Evolutionary conservation across 2,113 vertebrate genomes (phyloP).

Genomic region (Rhinolophus sinicus): DNA sequence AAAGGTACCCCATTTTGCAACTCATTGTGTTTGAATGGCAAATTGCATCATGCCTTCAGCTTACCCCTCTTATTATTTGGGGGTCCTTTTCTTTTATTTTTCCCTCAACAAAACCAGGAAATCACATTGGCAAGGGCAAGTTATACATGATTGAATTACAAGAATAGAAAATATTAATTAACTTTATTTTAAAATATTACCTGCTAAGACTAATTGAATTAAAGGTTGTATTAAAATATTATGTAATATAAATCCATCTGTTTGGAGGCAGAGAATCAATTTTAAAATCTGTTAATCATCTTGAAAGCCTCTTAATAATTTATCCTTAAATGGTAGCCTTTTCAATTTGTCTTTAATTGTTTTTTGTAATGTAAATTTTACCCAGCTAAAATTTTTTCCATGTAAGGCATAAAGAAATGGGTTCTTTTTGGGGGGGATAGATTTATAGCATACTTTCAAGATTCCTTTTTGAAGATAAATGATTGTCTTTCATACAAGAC

Average conservation of each 20-base stretch:
- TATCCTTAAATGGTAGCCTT: slow-evolving; percentile 54
- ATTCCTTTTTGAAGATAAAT: slow-evolving; percentile 40
- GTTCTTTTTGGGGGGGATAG: background rate
- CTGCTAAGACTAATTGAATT: slow-evolving; percentile 62
- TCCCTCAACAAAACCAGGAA: slow-evolving; percentile 34
- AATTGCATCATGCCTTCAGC: background rate
- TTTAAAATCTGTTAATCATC: slow-evolving; percentile 60
- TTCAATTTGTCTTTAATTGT: slow-evolving; percentile 61
- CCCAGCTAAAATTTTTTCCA: slow-evolving; percentile 46
- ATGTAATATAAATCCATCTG: slow-evolving; percentile 55
- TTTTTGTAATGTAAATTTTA: slow-evolving; percentile 66
- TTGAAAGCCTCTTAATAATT: slow-evolving; percentile 65
- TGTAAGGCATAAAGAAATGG: slow-evolving; percentile 43
- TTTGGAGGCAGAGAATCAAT: slow-evolving; percentile 49
- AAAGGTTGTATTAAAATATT: slow-evolving; percentile 65
- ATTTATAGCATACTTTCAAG: slow-evolving; percentile 44
- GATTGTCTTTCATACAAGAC: background rate
- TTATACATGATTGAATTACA: slow-evolving; percentile 7
- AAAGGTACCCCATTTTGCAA: background rate
- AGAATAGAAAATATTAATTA: slow-evolving; percentile 49
- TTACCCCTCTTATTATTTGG: background rate
- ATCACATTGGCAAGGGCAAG: background rate
- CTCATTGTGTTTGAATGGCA: background rate
- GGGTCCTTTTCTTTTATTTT: background rate
- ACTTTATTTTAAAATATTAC: slow-evolving; percentile 57